A percentile compares a stretch with the other conserved stretches of the same genome.
These are phyloP conservation scores for Malurus cyaneus DNA, from an alignment of 2,113 vertebrate genomes.

Conservation along the genomic window DNA sequence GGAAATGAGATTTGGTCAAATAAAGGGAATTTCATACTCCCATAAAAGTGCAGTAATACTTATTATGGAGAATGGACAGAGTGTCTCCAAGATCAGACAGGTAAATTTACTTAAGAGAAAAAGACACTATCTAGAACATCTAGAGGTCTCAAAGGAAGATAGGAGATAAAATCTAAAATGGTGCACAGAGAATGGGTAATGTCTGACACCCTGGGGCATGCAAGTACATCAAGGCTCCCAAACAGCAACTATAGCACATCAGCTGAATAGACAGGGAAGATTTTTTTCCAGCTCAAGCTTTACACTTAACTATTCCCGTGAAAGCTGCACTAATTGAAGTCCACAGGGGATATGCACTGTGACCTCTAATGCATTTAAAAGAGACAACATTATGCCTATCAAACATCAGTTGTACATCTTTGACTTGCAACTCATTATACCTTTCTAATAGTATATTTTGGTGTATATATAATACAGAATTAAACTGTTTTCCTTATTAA, in stretches of 20 bases:
- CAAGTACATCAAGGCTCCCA: not conserved
- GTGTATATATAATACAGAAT: not conserved
- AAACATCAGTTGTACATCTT: not conserved
- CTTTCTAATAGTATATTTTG: not conserved
- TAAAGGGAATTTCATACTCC: not conserved
- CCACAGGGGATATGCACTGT: not conserved
- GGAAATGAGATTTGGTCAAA: not conserved
- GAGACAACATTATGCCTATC: not conserved
- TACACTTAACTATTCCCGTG: not conserved
- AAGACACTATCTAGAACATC: not conserved
- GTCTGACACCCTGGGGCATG: not conserved
- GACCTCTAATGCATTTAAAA: not conserved
- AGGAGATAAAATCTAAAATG: not conserved
- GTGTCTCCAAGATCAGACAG: not conserved
- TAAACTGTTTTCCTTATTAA: not conserved
- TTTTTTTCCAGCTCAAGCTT: not conserved
- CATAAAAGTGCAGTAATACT: not conserved
- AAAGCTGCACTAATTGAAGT: not conserved
- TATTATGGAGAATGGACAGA: not conserved
- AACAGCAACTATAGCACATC: fast-evolving
- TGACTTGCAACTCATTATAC: not conserved
- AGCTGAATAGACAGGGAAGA: not conserved
- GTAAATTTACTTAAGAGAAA: not conserved
- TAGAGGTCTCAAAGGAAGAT: not conserved
- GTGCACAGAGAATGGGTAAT: not conserved